These are phyloP conservation scores for Pseudopodoces humilis DNA, from an alignment of 2,113 vertebrate species.

Conservation along the genomic window DNA sequence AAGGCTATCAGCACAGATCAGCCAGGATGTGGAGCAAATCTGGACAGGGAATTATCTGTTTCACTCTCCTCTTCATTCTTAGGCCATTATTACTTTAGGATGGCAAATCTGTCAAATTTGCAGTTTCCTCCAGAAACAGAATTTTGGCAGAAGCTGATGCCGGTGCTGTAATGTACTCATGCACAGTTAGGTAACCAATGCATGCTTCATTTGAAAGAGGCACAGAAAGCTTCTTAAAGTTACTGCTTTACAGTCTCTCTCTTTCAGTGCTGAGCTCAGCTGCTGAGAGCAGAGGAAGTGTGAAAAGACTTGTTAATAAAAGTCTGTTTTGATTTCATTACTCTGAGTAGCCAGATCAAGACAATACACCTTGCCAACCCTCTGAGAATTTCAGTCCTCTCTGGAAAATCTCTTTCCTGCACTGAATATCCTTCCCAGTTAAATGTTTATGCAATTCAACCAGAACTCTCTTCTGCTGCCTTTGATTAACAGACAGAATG, in stretches of 20 bases:
- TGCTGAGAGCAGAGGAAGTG: conserved; percentile 37
- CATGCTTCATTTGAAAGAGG: conserved; percentile 24
- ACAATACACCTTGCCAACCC: background rate
- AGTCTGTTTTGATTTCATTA: conserved; percentile 44
- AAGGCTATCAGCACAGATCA: background rate
- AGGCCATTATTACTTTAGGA: background rate
- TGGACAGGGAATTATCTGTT: background rate
- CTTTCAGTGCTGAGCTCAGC: conserved; percentile 49
- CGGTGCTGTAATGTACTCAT: background rate
- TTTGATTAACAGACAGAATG: background rate
- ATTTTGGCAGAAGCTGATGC: conserved; percentile 23
- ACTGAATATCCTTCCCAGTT: background rate
- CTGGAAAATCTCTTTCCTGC: background rate
- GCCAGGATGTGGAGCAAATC: background rate
- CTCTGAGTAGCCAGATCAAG: conserved; percentile 6
- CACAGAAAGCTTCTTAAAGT: conserved; percentile 9
- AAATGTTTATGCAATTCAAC: background rate
- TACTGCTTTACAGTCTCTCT: background rate
- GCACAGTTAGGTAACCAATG: conserved; percentile 27
- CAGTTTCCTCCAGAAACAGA: background rate
- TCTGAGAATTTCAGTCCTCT: background rate
- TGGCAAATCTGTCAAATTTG: conserved; percentile 32
- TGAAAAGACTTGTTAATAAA: conserved; percentile 48
- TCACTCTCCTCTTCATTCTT: background rate
- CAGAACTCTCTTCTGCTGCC: background rate